Conservation (phyloP, 2,888 invertebrate species). For the Pseudococcus viburni region DNA sequence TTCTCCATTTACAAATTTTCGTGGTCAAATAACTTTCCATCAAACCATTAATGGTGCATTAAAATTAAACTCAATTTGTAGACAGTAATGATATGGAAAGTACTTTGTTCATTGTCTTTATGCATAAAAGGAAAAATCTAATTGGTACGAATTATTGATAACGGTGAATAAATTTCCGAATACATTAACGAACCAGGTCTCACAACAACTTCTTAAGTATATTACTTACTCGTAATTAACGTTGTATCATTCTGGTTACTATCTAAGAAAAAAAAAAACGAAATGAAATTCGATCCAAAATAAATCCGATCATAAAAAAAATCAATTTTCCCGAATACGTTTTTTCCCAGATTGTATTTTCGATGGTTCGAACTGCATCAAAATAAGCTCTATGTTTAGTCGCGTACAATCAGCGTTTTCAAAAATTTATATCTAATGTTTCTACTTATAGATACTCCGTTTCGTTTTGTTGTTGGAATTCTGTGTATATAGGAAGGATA, state of each 20-base stretch:
- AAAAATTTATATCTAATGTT: slow-evolving; percentile 12
- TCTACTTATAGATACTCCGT: not conserved
- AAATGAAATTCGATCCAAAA: not conserved
- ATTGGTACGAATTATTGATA: not conserved
- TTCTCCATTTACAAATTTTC: slow-evolving; percentile 9
- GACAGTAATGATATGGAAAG: not conserved
- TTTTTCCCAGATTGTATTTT: not conserved
- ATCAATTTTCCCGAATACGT: not conserved
- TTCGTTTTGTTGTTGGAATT: not conserved
- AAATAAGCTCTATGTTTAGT: not conserved
- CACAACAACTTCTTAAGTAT: too few species aligned
- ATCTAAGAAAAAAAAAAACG: too few species aligned
- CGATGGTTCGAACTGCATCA: not conserved
- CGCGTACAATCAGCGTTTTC: not conserved
- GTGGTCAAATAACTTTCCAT: slow-evolving; percentile 34
- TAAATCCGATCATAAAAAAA: not conserved
- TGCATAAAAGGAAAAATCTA: not conserved
- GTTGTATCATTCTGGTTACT: too few species aligned
- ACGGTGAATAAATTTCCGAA: not conserved
- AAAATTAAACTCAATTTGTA: not conserved
- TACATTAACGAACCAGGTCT: not conserved
- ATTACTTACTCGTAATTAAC: too few species aligned
- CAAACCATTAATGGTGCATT: slow-evolving; percentile 4
- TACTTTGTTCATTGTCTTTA: slow-evolving; percentile 11
- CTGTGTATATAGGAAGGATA: not conserved